Evolutionary conservation across 2,888 invertebrate genomes (phyloP).

Genomic region (Sarcophaga variegata): DNA sequence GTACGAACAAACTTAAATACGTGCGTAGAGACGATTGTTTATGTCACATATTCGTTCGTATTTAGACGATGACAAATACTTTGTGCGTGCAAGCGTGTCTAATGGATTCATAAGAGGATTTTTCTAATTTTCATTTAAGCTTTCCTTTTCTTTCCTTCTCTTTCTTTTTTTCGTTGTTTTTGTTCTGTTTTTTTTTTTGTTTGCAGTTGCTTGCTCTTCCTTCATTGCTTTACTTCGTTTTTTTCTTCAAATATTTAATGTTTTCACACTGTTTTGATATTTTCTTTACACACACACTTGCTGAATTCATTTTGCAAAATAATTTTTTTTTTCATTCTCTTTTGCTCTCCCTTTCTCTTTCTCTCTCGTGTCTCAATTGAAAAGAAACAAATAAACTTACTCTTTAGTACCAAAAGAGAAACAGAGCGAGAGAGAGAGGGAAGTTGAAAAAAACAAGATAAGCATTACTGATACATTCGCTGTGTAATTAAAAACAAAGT

Average conservation of each 20-base stretch:
- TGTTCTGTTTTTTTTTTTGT: slow-evolving; percentile 36
- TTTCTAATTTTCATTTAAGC: slow-evolving; percentile 74
- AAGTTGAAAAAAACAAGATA: too few species aligned
- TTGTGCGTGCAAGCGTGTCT: slow-evolving; percentile 74
- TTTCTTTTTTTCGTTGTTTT: slow-evolving; percentile 16
- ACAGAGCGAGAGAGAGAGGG: too few species aligned
- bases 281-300: too few species aligned
- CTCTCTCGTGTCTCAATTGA: too few species aligned
- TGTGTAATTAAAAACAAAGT: slow-evolving; percentile 34
- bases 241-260: too few species aligned
- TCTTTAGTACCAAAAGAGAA: too few species aligned
- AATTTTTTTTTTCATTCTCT: too few species aligned
- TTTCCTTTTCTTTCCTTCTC: slow-evolving; percentile 44
- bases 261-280: too few species aligned
- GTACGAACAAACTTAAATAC: neutral
- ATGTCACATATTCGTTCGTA: slow-evolving; percentile 39
- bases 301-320: too few species aligned
- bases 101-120: slow-evolving; percentile 79
- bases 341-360: too few species aligned
- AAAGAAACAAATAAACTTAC: too few species aligned
- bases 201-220: slow-evolving; percentile 38
- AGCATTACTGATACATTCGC: neutral
- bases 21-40: neutral
- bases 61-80: neutral
- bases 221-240: too few species aligned